Evolutionary conservation across 2,113 vertebrate genomes (phyloP).

Genomic region (Oncorhynchus gorbuscha): DNA sequence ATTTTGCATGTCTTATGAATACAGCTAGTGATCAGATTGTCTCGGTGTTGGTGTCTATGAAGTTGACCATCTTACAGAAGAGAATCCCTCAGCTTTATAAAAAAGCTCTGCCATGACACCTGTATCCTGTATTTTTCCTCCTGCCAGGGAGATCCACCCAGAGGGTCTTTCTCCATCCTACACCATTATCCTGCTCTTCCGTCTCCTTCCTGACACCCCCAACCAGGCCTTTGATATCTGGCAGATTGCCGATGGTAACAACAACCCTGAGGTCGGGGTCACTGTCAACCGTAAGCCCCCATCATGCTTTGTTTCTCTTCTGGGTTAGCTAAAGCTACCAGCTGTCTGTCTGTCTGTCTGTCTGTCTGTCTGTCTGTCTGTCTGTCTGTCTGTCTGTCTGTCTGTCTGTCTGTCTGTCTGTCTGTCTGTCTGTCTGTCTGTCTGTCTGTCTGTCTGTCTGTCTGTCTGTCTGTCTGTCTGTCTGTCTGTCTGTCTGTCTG

Average conservation of each 20-base stretch:
- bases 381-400: background rate
- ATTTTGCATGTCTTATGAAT: too few relatives aligned
- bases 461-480: background rate
- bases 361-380: background rate
- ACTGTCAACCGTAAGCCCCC: constrained; percentile 87
- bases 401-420: background rate
- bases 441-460: background rate
- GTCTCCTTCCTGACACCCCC: constrained; percentile 86
- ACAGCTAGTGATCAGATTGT: too few relatives aligned
- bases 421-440: background rate
- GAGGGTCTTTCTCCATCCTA: constrained; percentile 90
- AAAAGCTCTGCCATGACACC: background rate
- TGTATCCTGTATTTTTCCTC: constrained; percentile 11
- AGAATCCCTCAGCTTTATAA: background rate
- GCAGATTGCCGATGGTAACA: constrained; percentile 94
- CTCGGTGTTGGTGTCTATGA: background rate
- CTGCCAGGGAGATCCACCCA: constrained; percentile 89
- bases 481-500: too few relatives aligned
- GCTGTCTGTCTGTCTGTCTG: background rate
- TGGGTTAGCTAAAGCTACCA: constrained; percentile 22
- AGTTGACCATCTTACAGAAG: background rate
- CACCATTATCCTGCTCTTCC: constrained; percentile 93
- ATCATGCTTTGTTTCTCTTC: constrained; percentile 17
- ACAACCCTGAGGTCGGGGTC: constrained; percentile 92
- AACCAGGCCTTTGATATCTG: constrained; percentile 93